A percentile compares a stretch with the other conserved stretches of the same genome.
Conservation (phyloP, 2,113 vertebrate genomes). For the Brachypteracias leptosomus region DNA sequence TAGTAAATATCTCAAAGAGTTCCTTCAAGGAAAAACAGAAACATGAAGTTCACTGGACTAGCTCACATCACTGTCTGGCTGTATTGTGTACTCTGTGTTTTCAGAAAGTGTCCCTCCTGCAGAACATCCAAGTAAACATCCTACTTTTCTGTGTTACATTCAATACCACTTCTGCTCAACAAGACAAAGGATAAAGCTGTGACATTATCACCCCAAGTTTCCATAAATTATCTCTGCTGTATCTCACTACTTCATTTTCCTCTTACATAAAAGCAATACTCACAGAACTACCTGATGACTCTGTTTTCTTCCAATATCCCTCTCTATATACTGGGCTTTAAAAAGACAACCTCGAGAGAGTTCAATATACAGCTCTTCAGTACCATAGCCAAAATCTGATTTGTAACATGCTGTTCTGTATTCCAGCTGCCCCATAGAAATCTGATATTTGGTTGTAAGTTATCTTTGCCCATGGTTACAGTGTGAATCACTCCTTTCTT, state of each 20-base stretch:
- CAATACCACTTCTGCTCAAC: not conserved
- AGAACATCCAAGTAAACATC: not conserved
- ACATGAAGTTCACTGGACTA: not conserved
- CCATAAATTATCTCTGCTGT: not conserved
- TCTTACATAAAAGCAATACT: not conserved
- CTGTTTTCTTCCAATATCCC: not conserved
- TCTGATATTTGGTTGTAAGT: not conserved
- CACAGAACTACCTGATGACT: not conserved
- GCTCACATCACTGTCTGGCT: not conserved
- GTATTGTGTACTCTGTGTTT: not conserved
- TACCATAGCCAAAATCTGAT: not conserved
- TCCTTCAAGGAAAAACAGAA: not conserved
- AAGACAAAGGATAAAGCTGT: not conserved
- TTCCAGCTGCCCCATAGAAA: not conserved
- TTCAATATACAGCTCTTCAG: not conserved
- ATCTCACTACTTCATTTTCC: not conserved
- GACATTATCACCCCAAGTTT: not conserved
- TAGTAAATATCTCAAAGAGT: not conserved
- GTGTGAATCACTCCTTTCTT: not conserved
- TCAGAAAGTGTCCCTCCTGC: not conserved
- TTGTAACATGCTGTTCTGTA: not conserved
- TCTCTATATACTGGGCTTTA: not conserved
- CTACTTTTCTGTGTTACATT: not conserved
- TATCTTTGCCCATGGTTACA: not conserved
- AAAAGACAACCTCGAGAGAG: not conserved